Evolutionary conservation across 2,888 invertebrate genomes (phyloP).

Genomic region (Diachrysia chrysitis): DNA sequence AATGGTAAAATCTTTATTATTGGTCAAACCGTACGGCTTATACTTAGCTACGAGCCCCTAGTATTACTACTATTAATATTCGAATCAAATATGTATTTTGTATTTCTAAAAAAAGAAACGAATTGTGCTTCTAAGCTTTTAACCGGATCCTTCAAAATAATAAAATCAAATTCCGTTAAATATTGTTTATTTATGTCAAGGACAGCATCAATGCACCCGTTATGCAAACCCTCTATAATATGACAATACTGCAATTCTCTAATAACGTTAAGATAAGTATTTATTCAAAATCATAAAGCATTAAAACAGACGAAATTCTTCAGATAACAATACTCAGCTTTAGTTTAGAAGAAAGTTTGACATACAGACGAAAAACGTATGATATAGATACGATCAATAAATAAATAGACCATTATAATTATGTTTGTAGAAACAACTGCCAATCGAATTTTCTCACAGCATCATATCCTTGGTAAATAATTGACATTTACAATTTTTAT

Average conservation of each 20-base stretch:
- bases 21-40: no score
- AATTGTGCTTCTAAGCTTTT: no score
- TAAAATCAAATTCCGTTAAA: no score
- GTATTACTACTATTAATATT: no score
- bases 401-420: not conserved
- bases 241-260: slow-evolving; percentile 19
- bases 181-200: slow-evolving; percentile 7
- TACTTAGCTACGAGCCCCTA: no score
- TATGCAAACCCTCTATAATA: not conserved
- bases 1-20: no score
- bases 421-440: not conserved
- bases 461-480: not conserved
- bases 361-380: not conserved
- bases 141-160: no score
- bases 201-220: slow-evolving; percentile 5
- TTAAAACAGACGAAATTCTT: not conserved
- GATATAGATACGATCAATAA: not conserved
- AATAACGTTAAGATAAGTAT: slow-evolving; percentile 17
- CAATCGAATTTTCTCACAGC: not conserved
- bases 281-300: slow-evolving; percentile 3
- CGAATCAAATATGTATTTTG: no score
- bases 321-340: not conserved
- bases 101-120: no score
- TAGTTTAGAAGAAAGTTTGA: not conserved
- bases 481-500: not conserved